A percentile compares a stretch with the other conserved stretches of the same genome.
phyloP scores from a whole-genome alignment of 2,888 invertebrate species.

The Lottia scabra region DNA sequence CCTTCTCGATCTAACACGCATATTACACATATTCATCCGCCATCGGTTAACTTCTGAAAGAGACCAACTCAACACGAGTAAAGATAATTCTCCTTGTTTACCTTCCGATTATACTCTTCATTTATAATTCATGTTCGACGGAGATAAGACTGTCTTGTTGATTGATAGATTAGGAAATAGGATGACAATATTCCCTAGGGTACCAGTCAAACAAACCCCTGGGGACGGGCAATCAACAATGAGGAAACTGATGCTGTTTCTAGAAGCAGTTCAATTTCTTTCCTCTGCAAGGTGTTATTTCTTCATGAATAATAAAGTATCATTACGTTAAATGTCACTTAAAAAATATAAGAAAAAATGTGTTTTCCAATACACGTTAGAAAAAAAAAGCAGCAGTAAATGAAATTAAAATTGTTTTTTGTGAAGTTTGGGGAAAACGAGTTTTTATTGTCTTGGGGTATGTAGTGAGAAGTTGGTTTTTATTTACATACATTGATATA shows the following conservation, averaged over 20 bases:
- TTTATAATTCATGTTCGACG: neutral
- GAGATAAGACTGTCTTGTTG: neutral
- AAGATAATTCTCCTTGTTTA: neutral
- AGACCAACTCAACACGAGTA: no score
- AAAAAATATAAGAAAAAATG: neutral
- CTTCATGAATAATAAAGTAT: neutral
- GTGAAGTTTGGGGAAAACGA: no score
- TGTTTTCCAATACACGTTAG: no score
- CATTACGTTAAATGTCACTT: neutral
- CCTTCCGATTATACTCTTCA: neutral
- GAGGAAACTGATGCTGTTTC: neutral
- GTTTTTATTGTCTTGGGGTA: no score
- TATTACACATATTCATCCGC: no score
- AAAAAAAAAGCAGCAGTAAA: no score
- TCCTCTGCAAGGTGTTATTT: neutral
- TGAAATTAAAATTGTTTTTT: no score
- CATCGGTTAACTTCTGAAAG: no score
- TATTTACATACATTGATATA: no score
- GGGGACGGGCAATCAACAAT: neutral
- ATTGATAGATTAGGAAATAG: conserved; percentile 4
- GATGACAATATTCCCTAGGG: neutral
- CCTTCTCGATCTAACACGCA: no score
- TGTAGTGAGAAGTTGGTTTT: no score
- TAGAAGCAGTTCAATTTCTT: neutral
- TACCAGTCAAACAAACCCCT: neutral